Base-by-base conservation (phyloP, 2,888 invertebrate species). In the Drosophila melanosoma region DNA sequence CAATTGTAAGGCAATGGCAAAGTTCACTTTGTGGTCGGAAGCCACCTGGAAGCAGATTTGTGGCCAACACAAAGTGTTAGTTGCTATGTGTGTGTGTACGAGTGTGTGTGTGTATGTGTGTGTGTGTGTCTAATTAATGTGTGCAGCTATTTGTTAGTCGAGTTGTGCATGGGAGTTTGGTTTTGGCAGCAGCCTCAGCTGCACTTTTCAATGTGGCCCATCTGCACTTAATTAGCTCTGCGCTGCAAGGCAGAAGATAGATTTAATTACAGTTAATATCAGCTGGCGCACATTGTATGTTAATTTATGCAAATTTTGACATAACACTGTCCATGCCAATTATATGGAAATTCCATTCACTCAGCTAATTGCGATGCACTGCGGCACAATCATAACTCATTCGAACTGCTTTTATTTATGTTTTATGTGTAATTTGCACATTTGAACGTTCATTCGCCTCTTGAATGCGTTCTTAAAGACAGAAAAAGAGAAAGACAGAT, bases 261-360 rank as follows among this genome's bases (percentile, higher is more conserved):
- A 67, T 40, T 69, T 89, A 84, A 85, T 84, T 89, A 89, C 67
- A 74, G 70, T 73, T 69, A 75, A 83, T 79, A 62, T 63, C 52
- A 60, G 58, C 57, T 73, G 73, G 45, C 57, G 38, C 73, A 65
- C 83, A 85, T 89, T 85, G 84, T 85, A 84, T 85, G 84, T 69
- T 81, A 89, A 85, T 83, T 65, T 70, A 89, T 89, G 84, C 70
- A 75, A 89, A 85, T 87, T 66, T 62, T 20, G 49, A 57, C 74
- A 68, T 45, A 66, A 33, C 49, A 32, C 51, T 40, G 11, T 12
- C 15, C 35, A 45, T 58, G 67, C 29, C 69, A 59, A 52, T 7
- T 17, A 59, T 69, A 70, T 73, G 67, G 61, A 61, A 82, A 56
- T 63, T 70, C 17, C 72, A 64, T 67, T 62, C 74, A 67, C 67